Evolutionary conservation across 92 coral and sea anemone genomes (phyloP), one percentile per base, ranked within the genome.

Genomic region (Zoanthus gigantus): DNA sequence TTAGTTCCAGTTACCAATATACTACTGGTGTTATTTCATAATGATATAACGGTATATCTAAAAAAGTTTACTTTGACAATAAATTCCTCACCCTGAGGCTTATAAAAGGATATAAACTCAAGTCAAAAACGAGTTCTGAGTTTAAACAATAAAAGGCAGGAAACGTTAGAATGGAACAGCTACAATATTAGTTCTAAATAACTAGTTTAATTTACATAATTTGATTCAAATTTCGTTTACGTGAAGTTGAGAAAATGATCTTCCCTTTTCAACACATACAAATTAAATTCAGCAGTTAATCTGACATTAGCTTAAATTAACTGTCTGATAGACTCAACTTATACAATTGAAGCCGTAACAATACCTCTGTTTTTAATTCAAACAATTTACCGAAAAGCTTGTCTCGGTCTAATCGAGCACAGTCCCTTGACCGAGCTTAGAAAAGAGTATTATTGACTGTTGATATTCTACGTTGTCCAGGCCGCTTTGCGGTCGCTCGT

Each of bases 361-460:
- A 50, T 50, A 7, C 56, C 56, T 50, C 12, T 50, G 56, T 50
- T 50, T 0, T 50, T 50, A 50, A 50, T 50, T 50, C 12, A 7
- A 7, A 50, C 9, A 11, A 7, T 11, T 50, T 11, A 50, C 12
- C 2, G 12, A 7, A 7, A 50, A 50, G 56, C 10, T 23, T 17
- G 31, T 10, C 10, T n/a, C 29, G 82, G 53, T 77, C 18, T 30
- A 31, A 5, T 80, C 37, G 52, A 17, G 42, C 74, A 17, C 46
- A 65, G 60, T 42, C 75, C 74, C 30, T 81, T 65, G 85, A 81
- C 56, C 85, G 85, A 81, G 85, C 11, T 12, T 45, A 0, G 15
- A 79, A 76, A 91, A 91, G 86, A 91, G 71, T 91, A 91, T 91
- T 91, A 91, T 91, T 82, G 93, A 87, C 91, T 91, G 85, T 69